Evolutionary conservation across 2,113 vertebrate species (phyloP), one percentile per base, ranked within the genome.

Genomic region (Tyto alba): DNA sequence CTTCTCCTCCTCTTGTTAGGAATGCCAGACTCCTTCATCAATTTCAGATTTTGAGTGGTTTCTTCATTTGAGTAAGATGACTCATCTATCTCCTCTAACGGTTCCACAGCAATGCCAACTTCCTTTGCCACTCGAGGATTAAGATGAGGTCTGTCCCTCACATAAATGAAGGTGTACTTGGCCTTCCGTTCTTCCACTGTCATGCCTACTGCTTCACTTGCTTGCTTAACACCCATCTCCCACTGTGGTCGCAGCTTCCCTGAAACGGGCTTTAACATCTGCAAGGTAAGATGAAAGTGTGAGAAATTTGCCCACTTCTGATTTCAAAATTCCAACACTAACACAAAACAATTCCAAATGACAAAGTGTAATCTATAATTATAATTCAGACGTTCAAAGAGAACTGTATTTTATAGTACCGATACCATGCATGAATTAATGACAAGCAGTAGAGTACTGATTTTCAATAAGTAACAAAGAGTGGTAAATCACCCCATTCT

Each of bases 221-320:
- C 99, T 92, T 99, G 99, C 48, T 98, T 96, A 41, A 99, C 92
- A 10, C 99, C 99, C 92, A 98, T 97, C 89, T 98, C 99, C 99
- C 99, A 99, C 97, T 99, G 99, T 6, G 98, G 97, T 68, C 98
- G 97, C 92, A 99, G 88, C 90, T 99, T 99, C 56, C 98, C 98
- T 3, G 99, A 98, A 66, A 99, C 98, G 4, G 98, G 98, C 48
- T 98, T 98, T 34, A 98, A 76, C 19, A 98, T 96, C 99, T 99
- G 93, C 11, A 90, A 82, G 34, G 26, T 62, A 79, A 93, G 50
- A 69, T 4, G 6, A 20, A 7, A 26, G 7, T 0, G 13, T 92
- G 20, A 95, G 86, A 12, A 56, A 25, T 9, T n/a, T 40, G 43
- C 43, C 29, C 13, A 4, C 45, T 41, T 56, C 15, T 9, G 16